Conservation (phyloP, 2,888 invertebrate genomes). For the Epinotia ramella region DNA sequence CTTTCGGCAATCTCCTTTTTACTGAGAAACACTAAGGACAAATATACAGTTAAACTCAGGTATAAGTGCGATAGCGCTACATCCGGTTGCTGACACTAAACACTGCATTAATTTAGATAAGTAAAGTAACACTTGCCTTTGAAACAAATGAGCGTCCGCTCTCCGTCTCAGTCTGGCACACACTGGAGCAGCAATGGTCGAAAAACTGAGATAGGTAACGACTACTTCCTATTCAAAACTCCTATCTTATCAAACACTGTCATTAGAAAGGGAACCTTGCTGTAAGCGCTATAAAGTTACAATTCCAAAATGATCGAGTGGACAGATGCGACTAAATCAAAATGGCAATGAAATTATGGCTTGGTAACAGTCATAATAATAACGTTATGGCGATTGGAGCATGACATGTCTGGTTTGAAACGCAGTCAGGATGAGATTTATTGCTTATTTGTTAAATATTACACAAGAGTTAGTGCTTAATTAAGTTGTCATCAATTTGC, state of each 20-base stretch:
- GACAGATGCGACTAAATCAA: not conserved
- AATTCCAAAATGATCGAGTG: not conserved
- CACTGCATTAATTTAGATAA: not conserved
- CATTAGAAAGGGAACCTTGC: not conserved
- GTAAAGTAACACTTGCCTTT: slow-evolving; percentile 2
- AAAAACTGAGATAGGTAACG: not conserved
- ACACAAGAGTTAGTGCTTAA: too few species aligned
- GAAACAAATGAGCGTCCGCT: slow-evolving; percentile 7
- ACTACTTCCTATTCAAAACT: not conserved
- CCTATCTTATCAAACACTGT: not conserved
- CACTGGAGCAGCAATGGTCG: slow-evolving; percentile 1
- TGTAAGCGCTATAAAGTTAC: not conserved
- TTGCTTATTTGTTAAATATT: too few species aligned
- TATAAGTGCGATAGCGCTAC: not conserved
- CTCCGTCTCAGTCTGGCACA: not conserved
- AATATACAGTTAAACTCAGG: too few species aligned
- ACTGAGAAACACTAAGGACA: too few species aligned
- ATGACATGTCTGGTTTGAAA: not conserved
- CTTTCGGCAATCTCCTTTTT: too few species aligned
- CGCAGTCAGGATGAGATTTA: not conserved
- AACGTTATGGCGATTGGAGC: not conserved
- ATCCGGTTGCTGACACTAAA: not conserved
- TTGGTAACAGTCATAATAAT: not conserved
- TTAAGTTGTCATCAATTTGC: too few species aligned
- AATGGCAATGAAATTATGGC: not conserved